Percentiles rank a stretch among this genome's conserved stretches.
These are phyloP conservation scores for Heliocidaris tuberculata DNA, from an alignment of 35 echinoderm and acorn worm species.

Conservation along the genomic window DNA sequence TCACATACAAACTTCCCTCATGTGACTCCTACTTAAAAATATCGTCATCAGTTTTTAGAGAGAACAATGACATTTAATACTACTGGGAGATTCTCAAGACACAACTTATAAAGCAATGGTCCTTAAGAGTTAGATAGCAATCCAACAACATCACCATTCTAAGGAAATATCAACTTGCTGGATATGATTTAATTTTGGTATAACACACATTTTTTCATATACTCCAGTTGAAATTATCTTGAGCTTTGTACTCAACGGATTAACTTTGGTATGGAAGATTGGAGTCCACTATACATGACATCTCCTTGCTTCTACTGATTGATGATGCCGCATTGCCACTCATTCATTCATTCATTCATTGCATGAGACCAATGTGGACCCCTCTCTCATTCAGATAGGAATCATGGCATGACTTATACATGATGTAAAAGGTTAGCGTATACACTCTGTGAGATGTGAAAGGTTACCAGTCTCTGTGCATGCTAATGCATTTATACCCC, in stretches of 20 bases:
- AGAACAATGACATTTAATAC: no score
- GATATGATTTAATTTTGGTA: no score
- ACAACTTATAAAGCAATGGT: no score
- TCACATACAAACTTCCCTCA: not conserved
- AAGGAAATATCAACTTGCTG: no score
- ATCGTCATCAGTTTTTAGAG: not conserved
- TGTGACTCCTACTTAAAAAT: not conserved
- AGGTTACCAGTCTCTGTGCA: constrained; percentile 13
- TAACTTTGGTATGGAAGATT: not conserved
- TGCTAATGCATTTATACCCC: not conserved
- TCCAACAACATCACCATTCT: no score
- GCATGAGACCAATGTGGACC: not conserved
- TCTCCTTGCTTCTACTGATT: not conserved
- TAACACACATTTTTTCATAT: not conserved
- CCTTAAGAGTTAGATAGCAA: no score
- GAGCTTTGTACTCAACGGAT: not conserved
- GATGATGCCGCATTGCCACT: not conserved
- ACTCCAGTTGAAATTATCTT: not conserved
- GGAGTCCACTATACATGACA: not conserved
- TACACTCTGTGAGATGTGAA: not conserved
- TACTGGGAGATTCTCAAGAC: no score
- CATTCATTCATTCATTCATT: not conserved
- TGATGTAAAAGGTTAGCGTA: not conserved
- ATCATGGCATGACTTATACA: constrained; percentile 15
- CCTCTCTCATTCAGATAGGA: constrained; percentile 8